Percentiles rank a stretch among this genome's conserved stretches.
These are phyloP conservation scores for Dolichallabes microphthalmus DNA, from an alignment of 2,113 vertebrate species.

Conservation along the genomic window DNA sequence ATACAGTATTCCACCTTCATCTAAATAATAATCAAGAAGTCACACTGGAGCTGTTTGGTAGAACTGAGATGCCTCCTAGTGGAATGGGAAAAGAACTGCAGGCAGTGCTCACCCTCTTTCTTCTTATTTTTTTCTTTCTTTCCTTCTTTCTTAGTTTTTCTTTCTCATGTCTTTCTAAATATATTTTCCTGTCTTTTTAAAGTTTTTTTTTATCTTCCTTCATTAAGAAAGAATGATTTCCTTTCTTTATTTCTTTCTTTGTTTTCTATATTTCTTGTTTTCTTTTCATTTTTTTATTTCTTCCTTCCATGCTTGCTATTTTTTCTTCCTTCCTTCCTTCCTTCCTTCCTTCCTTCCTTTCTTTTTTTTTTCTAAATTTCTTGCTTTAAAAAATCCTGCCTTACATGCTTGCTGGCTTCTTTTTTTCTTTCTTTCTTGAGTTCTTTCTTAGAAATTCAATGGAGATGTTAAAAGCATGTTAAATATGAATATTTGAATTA, in stretches of 20 bases:
- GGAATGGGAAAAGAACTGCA: constrained; percentile 37
- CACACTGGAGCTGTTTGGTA: background rate
- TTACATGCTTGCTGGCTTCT: background rate
- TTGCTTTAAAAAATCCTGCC: background rate
- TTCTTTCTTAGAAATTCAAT: constrained; percentile 84
- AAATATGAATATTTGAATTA: constrained; percentile 98
- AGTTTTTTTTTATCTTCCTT: background rate
- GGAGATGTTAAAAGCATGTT: constrained; percentile 99
- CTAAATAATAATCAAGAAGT: background rate
- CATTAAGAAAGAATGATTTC: background rate
- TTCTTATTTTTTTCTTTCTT: background rate
- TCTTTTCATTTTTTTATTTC: background rate
- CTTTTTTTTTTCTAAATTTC: background rate
- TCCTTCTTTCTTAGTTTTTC: background rate
- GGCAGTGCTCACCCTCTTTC: background rate
- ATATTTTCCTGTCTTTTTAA: background rate
- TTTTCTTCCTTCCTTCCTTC: background rate
- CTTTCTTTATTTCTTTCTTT: background rate
- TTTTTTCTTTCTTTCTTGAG: background rate
- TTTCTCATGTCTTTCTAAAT: background rate
- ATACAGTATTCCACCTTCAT: background rate
- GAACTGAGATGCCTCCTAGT: constrained; percentile 44
- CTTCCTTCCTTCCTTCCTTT: background rate
- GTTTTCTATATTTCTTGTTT: background rate
- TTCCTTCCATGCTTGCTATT: too few relatives aligned